phyloP scores from a whole-genome alignment of 1,140 invertebrate species.

The Drosophila suzukii region DNA sequence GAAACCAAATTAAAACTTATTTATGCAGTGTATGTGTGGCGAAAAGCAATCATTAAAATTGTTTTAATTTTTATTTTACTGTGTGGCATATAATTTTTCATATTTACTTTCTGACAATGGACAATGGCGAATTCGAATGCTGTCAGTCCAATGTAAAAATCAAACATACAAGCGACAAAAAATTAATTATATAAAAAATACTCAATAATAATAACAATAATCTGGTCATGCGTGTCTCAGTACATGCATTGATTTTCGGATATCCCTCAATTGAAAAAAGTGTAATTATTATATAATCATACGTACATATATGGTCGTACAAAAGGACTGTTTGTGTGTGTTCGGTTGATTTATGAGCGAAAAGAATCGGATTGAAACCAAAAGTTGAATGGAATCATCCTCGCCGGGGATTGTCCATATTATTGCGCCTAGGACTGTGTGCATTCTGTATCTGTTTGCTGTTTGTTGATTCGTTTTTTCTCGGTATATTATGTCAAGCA shows the following conservation, averaged over 20 bases:
- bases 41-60: slow-evolving; percentile 57
- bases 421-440: slow-evolving; percentile 33
- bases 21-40: slow-evolving; percentile 60
- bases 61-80: slow-evolving; percentile 52
- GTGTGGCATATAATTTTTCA: slow-evolving; percentile 65
- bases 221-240: slow-evolving; percentile 48
- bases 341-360: slow-evolving; percentile 29
- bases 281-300: slow-evolving; percentile 76
- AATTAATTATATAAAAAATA: slow-evolving; percentile 60
- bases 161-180: slow-evolving; percentile 56
- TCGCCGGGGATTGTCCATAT: slow-evolving; percentile 33
- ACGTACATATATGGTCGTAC: slow-evolving; percentile 8
- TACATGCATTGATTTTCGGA: slow-evolving; percentile 58
- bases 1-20: slow-evolving; percentile 79
- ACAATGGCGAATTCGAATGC: slow-evolving; percentile 28
- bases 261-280: slow-evolving; percentile 56
- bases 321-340: not conserved
- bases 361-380: slow-evolving; percentile 14
- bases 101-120: slow-evolving; percentile 63
- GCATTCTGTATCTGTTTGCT: slow-evolving; percentile 39
- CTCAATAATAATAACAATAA: slow-evolving; percentile 65
- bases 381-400: slow-evolving; percentile 43
- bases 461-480: slow-evolving; percentile 48
- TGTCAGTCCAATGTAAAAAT: slow-evolving; percentile 57
- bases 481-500: slow-evolving; percentile 77